phyloP scores from a whole-genome alignment of 1,140 invertebrate genomes.

The Berghia stephanieae region DNA sequence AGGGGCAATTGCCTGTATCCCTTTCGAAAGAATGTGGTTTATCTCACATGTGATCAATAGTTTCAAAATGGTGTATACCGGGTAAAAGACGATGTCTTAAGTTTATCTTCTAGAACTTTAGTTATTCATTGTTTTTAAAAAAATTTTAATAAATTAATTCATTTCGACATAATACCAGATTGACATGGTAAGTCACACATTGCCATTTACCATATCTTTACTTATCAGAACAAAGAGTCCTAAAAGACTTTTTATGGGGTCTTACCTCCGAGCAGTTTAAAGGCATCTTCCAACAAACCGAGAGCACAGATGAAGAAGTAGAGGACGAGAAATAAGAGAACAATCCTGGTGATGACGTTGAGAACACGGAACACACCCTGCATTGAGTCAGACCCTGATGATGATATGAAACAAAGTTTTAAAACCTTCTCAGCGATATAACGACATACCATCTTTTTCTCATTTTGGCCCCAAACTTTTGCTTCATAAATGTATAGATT shows the following conservation, averaged over 20 bases:
- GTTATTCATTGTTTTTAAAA: neutral
- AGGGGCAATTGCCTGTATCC: neutral
- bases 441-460: too few species aligned
- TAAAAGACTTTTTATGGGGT: neutral
- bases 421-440: too few species aligned
- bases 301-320: conserved; percentile 74
- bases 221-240: neutral
- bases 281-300: conserved; percentile 71
- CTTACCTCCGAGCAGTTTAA: conserved; percentile 71
- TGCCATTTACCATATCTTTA: neutral
- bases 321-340: conserved; percentile 60
- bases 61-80: too few species aligned
- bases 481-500: too few species aligned
- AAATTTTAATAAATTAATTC: neutral
- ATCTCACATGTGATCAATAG: too few species aligned
- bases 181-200: neutral
- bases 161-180: neutral
- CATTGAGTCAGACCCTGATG: too few species aligned
- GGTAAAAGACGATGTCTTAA: neutral
- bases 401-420: too few species aligned
- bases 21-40: neutral
- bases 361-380: conserved; percentile 13
- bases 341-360: conserved; percentile 21
- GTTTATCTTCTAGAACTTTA: neutral
- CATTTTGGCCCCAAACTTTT: too few species aligned